Percentiles rank a stretch among this genome's conserved stretches.
These are phyloP conservation scores for Lucifuga dentata DNA, from an alignment of 2,113 vertebrate species.

Conservation along the genomic window DNA sequence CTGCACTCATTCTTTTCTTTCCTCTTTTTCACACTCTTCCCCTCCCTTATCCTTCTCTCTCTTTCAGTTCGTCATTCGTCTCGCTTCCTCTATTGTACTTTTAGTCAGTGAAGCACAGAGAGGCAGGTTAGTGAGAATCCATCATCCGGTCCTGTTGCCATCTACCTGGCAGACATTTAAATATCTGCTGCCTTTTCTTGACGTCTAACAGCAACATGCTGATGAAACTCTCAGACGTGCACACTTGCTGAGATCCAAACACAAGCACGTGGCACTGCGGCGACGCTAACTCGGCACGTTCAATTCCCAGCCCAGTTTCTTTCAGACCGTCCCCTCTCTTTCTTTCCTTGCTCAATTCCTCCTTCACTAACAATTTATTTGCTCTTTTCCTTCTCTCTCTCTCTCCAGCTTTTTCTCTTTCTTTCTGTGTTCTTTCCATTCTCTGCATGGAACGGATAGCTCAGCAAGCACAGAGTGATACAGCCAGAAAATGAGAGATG, in stretches of 20 bases:
- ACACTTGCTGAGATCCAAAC: not conserved
- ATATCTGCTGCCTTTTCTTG: not conserved
- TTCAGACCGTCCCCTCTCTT: not conserved
- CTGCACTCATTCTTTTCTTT: not conserved
- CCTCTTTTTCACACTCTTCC: not conserved
- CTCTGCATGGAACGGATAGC: not conserved
- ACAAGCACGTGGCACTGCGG: not conserved
- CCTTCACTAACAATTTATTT: too few species aligned
- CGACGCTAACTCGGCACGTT: conserved; percentile 15
- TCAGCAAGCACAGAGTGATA: not conserved
- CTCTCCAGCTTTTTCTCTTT: not conserved
- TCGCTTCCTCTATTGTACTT: not conserved
- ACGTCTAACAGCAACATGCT: too few species aligned
- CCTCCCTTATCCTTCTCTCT: not conserved
- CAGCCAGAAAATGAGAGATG: not conserved
- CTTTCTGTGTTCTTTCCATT: not conserved
- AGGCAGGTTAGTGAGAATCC: conserved; percentile 25
- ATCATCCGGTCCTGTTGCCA: not conserved
- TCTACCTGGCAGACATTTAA: conserved; percentile 4
- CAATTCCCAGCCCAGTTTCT: conserved; percentile 12
- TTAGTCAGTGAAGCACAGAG: not conserved
- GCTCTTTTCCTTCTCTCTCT: not conserved
- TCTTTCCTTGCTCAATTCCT: too few species aligned
- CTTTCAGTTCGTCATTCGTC: not conserved
- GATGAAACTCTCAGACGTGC: conserved; percentile 13